Evolutionary conservation across 2,888 invertebrate species (phyloP), one percentile per base, ranked within the genome.

Genomic region (Holacanthella duospinosa): DNA sequence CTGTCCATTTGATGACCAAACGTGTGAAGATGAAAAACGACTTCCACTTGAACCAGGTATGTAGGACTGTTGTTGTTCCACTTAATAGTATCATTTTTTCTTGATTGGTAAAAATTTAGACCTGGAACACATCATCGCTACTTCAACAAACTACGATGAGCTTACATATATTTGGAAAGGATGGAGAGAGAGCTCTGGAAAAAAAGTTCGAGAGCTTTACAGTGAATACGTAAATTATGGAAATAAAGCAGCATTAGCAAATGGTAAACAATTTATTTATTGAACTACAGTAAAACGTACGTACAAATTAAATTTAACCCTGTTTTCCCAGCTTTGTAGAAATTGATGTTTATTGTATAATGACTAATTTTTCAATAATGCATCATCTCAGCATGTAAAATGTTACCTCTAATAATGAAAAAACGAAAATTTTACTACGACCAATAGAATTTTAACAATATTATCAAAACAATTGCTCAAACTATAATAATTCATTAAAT

Each of bases 141-240:
- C 84, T 74, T 88, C 88, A 0, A 81, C 85, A 66, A 85, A 89
- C 71, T 87, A 87, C 69, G 84, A 85, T 26, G 88, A 89, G 74
- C 77, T 92, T 55, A 74, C 85, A 24, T 85, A 88, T 71, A 84
- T 86, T 0, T 93, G 93, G 93, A 82, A 80, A 73, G 85, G 85
- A 62, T 93, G 89, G 84, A 81, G 91, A 67, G 87, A 91, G 65
- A 85, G 84, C 9, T 84, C 87, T 0, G 92, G 92, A 0, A 86
- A 86, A 0, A 84, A 85, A 27, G 80, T 91, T 77, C 85, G 84
- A 75, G 84, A 85, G 64, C 81, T 85, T 67, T 93, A 87, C 75
- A 84, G 86, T 80, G 81, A 87, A 80, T 91, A 89, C 72, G 84
- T 89, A 0, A 83, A 86, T 69, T 76, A 92, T 29, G 86, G 86